These are phyloP conservation scores for Rhopilema esculentum DNA, from an alignment of 30 jellyfish, hydroid and myxozoan genomes.

Conservation along the genomic window DNA sequence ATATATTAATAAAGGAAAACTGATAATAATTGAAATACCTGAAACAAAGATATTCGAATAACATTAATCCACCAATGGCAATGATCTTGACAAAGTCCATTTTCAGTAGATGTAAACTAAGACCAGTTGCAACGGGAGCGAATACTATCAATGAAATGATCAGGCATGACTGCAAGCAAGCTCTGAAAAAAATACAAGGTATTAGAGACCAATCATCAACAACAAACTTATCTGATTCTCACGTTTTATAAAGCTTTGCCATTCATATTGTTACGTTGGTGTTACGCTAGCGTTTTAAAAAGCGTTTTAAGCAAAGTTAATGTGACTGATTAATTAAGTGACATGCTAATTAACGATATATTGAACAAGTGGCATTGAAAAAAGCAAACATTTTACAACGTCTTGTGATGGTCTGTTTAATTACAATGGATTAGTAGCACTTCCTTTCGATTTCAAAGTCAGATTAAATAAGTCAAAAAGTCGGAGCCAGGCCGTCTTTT, in stretches of 20 bases:
- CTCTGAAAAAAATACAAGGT: conserved; percentile 30
- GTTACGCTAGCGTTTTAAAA: neutral
- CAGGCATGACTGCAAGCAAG: conserved; percentile 82
- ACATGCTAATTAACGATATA: too few species aligned
- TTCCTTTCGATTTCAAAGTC: too few species aligned
- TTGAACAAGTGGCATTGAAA: too few species aligned
- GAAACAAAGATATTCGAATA: conserved; percentile 71
- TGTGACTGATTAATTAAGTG: neutral
- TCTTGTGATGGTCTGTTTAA: too few species aligned
- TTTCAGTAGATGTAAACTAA: conserved; percentile 49
- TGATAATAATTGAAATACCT: conserved; percentile 22
- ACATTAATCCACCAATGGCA: conserved; percentile 58
- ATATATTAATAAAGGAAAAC: too few species aligned
- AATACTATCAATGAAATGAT: conserved; percentile 58
- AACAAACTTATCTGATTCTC: neutral
- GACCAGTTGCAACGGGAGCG: conserved; percentile 68
- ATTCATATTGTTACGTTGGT: neutral
- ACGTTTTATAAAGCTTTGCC: neutral
- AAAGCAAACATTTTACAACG: too few species aligned
- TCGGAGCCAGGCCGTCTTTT: too few species aligned
- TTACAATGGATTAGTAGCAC: too few species aligned
- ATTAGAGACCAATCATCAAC: neutral
- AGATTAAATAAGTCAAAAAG: too few species aligned
- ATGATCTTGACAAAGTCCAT: conserved; percentile 58
- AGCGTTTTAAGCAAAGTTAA: neutral